A percentile compares a stretch with the other conserved stretches of the same genome.
These are phyloP conservation scores for Amphipoea oculea DNA, from an alignment of 2,888 invertebrate species.

Conservation along the genomic window DNA sequence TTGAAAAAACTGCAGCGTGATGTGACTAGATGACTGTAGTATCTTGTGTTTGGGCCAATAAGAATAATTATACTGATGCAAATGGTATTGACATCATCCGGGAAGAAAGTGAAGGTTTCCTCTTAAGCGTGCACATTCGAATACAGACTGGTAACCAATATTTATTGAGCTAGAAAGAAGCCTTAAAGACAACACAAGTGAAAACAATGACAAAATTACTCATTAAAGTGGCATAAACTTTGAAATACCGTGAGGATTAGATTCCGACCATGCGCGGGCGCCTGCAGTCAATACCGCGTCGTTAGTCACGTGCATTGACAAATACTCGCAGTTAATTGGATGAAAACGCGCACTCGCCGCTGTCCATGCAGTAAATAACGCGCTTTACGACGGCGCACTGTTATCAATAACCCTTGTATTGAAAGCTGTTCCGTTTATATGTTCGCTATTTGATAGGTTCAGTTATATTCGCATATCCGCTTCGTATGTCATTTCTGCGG, in stretches of 20 bases:
- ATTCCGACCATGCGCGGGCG: constrained; percentile 67
- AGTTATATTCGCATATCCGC: constrained; percentile 66
- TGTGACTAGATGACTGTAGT: background rate
- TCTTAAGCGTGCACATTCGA: background rate
- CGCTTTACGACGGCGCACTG: constrained; percentile 80
- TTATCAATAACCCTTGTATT: constrained; percentile 82
- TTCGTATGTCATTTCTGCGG: constrained; percentile 56
- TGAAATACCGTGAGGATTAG: constrained; percentile 57
- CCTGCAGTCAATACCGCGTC: constrained; percentile 69
- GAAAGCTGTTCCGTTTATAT: constrained; percentile 76
- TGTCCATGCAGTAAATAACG: constrained; percentile 82
- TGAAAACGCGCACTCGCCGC: constrained; percentile 73
- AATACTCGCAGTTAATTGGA: constrained; percentile 84
- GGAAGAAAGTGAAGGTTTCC: background rate
- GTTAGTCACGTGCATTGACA: constrained; percentile 81
- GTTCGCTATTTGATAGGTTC: constrained; percentile 63
- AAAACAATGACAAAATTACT: constrained; percentile 30
- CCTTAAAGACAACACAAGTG: background rate
- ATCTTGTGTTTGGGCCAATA: background rate
- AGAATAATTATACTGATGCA: background rate
- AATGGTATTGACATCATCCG: background rate
- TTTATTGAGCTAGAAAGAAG: background rate
- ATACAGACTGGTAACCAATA: background rate
- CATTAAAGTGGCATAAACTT: constrained; percentile 37
- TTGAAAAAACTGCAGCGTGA: background rate